These are phyloP conservation scores for Rotaria socialis DNA, from an alignment of 2,888 invertebrate species.

Conservation along the genomic window DNA sequence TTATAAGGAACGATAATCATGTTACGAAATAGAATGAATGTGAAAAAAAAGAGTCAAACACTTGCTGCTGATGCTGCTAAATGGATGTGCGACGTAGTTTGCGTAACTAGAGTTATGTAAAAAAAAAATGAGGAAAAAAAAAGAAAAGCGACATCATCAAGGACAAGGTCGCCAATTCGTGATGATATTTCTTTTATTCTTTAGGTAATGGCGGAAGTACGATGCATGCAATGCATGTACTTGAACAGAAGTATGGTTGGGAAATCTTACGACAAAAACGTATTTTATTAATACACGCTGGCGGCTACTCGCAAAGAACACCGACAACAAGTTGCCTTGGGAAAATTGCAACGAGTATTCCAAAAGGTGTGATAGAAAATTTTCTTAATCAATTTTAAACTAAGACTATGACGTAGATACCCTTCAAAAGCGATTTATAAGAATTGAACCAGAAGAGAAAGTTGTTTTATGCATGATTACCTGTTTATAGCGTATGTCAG, in stretches of 20 bases:
- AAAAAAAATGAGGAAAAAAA: not conserved
- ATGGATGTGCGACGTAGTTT: not conserved
- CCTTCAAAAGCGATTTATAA: no score
- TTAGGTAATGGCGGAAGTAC: conserved; percentile 35
- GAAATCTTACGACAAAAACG: conserved; percentile 1
- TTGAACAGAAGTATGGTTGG: conserved; percentile 32
- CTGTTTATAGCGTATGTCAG: no score
- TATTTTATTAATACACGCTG: conserved; percentile 60
- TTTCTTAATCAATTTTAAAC: no score
- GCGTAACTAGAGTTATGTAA: conserved; percentile 7
- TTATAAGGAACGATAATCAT: conserved; percentile 14
- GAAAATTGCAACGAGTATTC: conserved; percentile 53
- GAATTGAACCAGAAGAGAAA: no score
- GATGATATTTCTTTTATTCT: conserved; percentile 18
- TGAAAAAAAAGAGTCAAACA: conserved; percentile 5
- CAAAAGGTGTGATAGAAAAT: not conserved
- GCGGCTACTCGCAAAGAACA: conserved; percentile 61
- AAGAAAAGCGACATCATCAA: not conserved
- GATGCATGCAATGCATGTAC: conserved; percentile 27
- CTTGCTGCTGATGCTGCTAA: not conserved
- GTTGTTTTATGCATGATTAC: no score
- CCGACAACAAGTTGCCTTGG: conserved; percentile 60
- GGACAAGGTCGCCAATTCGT: not conserved
- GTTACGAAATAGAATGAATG: conserved; percentile 33
- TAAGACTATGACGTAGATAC: no score